Base-by-base conservation (phyloP, 2,888 invertebrate species). In the Ferdinandea cuprea region DNA sequence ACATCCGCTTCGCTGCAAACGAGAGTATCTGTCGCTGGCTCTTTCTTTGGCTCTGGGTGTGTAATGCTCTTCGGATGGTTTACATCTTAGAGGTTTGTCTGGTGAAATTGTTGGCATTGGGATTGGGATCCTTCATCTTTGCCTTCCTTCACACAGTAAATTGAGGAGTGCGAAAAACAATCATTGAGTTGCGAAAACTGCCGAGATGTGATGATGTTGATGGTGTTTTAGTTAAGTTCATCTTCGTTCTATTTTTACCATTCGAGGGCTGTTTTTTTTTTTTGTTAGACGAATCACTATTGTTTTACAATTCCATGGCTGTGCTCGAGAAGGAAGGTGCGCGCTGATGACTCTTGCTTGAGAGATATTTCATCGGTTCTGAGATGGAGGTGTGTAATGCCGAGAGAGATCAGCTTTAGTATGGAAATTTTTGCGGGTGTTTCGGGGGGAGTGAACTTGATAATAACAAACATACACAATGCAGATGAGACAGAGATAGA, bases 111-210 rank as follows among this genome's bases (percentile, higher is more conserved):
- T 48, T 58, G 9, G 7, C 28, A 48, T n/a, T 15, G 9, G 11
- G 32, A 17, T 40, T 7, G 46, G 19, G 17, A 40, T 61, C 37
- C 37, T 52, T 58, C 65, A 19, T 50, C 52, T 35, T 56, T 59
- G 58, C 48, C 58, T 25, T 52, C n/a, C n/a, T n/a, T n/a, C n/a
- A n/a, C 46, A 17, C 61, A 44, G 48, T 37, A 44, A 68, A 73
- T 73, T 77, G 72, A 77, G 69, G 69, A 79, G 78, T 72, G 79
- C 74, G 84, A 84, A 79, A 84, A 79, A 79, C 79, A 84, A 74
- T 84, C 79, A 84, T 79, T 79, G 73, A 84, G 69, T 59, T 78
- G 83, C 68, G 73, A 73, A 73, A 83, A 83, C 73, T 66, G n/a
- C n/a, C n/a, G n/a, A n/a, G 50, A 78, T 73, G 68, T 65, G 66